Evolutionary conservation across 2,113 vertebrate genomes (phyloP), one percentile per base, ranked within the genome.

Genomic region (Synchiropus splendidus): DNA sequence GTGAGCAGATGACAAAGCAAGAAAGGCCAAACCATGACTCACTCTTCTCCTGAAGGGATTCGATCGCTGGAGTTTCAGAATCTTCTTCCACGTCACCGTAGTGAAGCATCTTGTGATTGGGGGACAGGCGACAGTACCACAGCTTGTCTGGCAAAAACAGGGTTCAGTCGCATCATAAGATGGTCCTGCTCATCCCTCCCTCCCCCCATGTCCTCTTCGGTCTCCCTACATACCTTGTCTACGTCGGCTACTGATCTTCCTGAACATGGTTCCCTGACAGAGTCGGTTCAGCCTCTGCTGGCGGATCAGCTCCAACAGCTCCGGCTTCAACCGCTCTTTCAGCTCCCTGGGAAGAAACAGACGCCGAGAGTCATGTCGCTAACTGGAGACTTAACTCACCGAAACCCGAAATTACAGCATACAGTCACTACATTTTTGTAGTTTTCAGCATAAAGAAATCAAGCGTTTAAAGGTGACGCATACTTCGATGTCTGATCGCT

Each of bases 21-120:
- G 21, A 27, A 27, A 27, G 8, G 3, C 12, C 12, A 36, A 13
- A 12, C 2, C 36, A 16, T 15, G 10, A 80, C 90, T 72, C 69
- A 99, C 93, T 89, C 80, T 99, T 97, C 36, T 96, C 87, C 0
- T 87, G 73, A 45, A 98, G 88, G 11, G 58, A 86, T 57, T 99
- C 95, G 0, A 93, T 86, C 12, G 89, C 64, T 0, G 88, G 90
- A 1, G 45, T 84, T 1, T 76, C 66, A 0, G 52, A 39, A 2
- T 89, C 88, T 12, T 91, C 92, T 12, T 94, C 93, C 56, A 92
- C 77, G 0, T 98, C 94, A 6, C 92, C 95, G 0, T 92, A 98
- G 78, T 97, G 94, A 53, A 99, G 85, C 57, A 99, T 87, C 73
- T 99, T 98, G 82, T 94, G 91, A 75, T 99, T 98, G 36, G 91